phyloP scores from a whole-genome alignment of 2,797 vertebrate genomes.

The Cetoscarus ocellatus region DNA sequence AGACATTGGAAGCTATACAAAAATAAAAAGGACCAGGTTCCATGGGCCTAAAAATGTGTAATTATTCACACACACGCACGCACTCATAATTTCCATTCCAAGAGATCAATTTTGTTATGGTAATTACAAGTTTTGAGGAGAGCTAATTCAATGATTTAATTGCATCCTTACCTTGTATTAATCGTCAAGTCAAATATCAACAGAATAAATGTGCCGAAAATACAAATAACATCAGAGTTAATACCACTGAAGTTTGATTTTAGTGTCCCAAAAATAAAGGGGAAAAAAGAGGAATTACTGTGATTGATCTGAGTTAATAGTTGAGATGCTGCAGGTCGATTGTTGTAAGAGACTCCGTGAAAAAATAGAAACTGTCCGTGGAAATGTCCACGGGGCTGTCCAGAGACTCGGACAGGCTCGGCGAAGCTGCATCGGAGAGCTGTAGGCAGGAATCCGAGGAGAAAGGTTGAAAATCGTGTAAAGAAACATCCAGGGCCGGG shows the following conservation, averaged over 20 bases:
- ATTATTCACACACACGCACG: conserved; percentile 82
- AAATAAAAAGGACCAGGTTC: conserved; percentile 95
- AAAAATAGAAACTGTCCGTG: conserved; percentile 98
- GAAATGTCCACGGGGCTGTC: conserved; percentile 98
- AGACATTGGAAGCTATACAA: conserved; percentile 95
- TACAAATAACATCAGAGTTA: conserved; percentile 75
- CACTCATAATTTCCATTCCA: conserved; percentile 86
- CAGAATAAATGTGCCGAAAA: conserved; percentile 86
- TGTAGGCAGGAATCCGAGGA: conserved; percentile 97
- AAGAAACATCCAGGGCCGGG: conserved; percentile 95
- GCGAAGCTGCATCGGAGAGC: conserved; percentile 95
- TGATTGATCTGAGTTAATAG: conserved; percentile 88
- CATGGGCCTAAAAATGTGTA: conserved; percentile 85
- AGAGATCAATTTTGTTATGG: conserved; percentile 80
- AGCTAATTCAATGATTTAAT: conserved; percentile 76
- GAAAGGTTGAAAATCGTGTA: conserved; percentile 97
- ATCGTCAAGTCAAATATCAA: conserved; percentile 80
- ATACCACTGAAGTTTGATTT: conserved; percentile 69
- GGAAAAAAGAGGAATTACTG: conserved; percentile 75
- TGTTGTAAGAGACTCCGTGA: conserved; percentile 98
- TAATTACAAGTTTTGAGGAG: conserved; percentile 70
- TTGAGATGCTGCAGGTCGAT: conserved; percentile 99
- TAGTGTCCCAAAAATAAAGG: conserved; percentile 77
- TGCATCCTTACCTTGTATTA: conserved; percentile 80
- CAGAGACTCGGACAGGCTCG: conserved; percentile 95